Evolutionary conservation across 2,113 vertebrate species (phyloP), one percentile per base, ranked within the genome.

Genomic region (Gnathonemus echidnorhynchus): DNA sequence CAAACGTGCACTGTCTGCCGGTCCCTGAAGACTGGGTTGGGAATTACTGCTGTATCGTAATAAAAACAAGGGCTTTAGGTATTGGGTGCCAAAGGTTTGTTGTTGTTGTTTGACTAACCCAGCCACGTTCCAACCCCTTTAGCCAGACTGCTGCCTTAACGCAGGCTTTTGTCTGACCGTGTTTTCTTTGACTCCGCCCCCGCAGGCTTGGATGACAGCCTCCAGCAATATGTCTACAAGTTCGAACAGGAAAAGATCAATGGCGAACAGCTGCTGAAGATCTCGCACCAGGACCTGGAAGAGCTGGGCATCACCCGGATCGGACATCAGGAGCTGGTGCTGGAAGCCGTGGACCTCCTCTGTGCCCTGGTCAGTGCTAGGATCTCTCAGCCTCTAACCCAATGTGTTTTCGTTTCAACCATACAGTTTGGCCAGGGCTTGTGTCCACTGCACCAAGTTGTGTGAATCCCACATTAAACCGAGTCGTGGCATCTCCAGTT

Each of bases 231-330:
- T 11, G 96, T 99, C 62, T 93, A 92, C 93, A 98, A 97, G 93
- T 97, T 99, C 93, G 98, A 99, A 93, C 95, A 96, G 56, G 98
- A 99, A 95, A 99, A 99, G 95, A 99, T 99, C 92, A 97, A 97
- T 0, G 98, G 98, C 11, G 98, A 98, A 83, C 98, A 99, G 92
- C 95, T 99, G 62, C 94, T 99, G 89, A 97, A 98, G 95, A 98
- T 99, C 94, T 98, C 98, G 0, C 98, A 99, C 89, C 98, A 99
- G 94, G 98, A 99, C 90, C 97, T 99, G 27, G 98, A 99, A 95
- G 98, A 99, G 87, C 95, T 99, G 17, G 98, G 98, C 0, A 96
- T 99, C 90, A 96, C 97, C 1, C 95, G 98, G 4, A 99, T 99
- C 0, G 98, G 98, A 91, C 98, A 99, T 92, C 98, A 99, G 94